Base-by-base conservation (phyloP, 2,797 vertebrate species). In the Allochrocebus solatus region DNA sequence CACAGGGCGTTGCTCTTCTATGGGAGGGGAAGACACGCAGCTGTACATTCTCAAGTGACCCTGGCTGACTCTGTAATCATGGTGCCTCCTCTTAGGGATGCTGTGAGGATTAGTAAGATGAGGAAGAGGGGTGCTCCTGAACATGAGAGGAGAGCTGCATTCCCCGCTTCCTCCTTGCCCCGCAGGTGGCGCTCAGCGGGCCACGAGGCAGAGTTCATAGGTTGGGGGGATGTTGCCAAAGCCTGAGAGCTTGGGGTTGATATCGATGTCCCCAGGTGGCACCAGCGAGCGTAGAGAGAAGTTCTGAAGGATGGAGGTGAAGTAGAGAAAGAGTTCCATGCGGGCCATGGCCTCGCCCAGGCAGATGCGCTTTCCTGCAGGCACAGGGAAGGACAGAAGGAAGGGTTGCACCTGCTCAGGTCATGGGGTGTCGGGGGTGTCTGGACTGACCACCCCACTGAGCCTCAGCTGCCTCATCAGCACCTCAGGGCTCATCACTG, bases 301-400 rank as follows among this genome's bases (percentile, higher is more conserved):
- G 43, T 90, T 98, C 93, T 98, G 98, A 41, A 98, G 96, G n/a
- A 98, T 48, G 86, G 96, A 95, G 61, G 97, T 98, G 79, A 98
- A 92, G 89, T 98, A 98, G 12, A 98, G 92, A n/a, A 98, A 98
- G 57, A 98, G 98, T 46, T 98, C 98, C 98, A 98, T 98, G 30
- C 97, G 96, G 6, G 97, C 98, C 98, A 98, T 80, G n/a, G 96
- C 90, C 39, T 98, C 98, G 0, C 98, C 98, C 19, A 98, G 76
- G 43, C 98, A 98, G 46, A 97, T 6, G 1, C 97, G 96, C 41
- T 98, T 98, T 92, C 98, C 98, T 98, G 93, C 19, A 16, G 55
- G 61, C 41, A 95, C 46, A 94, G 12, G 78, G 67, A 26, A 13
- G 3, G 88, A 24, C 9, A 2, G 6, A n/a, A 61, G 1, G 28